Base-by-base conservation (phyloP, 2,888 invertebrate genomes). In the Rhimphoctona megacephalus region DNA sequence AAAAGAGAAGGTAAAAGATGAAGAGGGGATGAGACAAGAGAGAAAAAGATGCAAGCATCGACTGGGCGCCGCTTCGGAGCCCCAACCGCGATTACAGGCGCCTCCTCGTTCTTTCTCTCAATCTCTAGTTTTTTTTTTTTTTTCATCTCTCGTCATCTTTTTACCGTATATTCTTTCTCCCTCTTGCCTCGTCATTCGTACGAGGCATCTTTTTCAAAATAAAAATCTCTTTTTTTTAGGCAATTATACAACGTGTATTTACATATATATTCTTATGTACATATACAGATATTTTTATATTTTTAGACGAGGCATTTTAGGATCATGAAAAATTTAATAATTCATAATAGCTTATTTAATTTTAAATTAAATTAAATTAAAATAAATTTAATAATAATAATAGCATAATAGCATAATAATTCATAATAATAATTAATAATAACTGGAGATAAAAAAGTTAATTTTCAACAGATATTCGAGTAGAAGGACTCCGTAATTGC, bases 1-100 rank as follows among this genome's bases (percentile, higher is more conserved):
- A 57, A 52, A 49, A 52, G 72, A 78, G 22, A 52, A 52, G 33
- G 36, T 33, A 36, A 36, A 52, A n/a, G 72, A 72, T 17, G 49
- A 9, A 64, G 52, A 66, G 69, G 64, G 19, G 54, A 78, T 39
- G 66, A 25, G 64, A 33, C 43, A 36, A 19, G 46, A 39, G 73
- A 61, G n/a, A 81, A 72, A 54, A 77, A 46, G 52, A 52, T 25
- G 46, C 54, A 66, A 70, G 85, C 77, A 81, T 52, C 72, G 54
- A 72, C 54, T 61, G 70, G 81, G 77, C 85, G 85, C 78, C 85
- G 66, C 67, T 78, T 67, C 66, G 77, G 77, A 81, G 81, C 77
- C 78, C 46, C 64, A 66, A 76, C 80, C 52, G 76, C 76, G 76
- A 85, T 77, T 85, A 85, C 61, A 81, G 84, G 84, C 80, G 80